Conservation (phyloP, 2,797 vertebrate genomes). For the Buceros bicornis region DNA sequence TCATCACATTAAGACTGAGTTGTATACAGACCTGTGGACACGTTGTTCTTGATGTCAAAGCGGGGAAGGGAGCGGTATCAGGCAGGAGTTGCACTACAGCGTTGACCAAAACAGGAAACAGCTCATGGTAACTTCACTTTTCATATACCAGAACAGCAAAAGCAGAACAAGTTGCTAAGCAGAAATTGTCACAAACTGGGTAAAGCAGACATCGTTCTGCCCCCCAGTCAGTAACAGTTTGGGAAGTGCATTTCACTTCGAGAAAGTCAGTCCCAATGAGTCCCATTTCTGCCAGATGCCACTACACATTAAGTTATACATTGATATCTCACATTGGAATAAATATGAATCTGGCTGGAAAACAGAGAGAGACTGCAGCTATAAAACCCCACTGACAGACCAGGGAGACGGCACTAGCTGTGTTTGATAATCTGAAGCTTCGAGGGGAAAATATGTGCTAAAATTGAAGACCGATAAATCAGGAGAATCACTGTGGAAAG, state of each 20-base stretch:
- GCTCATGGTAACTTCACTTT: constrained; percentile 8
- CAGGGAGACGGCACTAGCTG: background rate
- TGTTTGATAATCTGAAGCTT: background rate
- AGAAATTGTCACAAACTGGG: constrained; percentile 22
- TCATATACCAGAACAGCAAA: background rate
- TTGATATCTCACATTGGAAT: background rate
- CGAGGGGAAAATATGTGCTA: background rate
- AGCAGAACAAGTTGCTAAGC: background rate
- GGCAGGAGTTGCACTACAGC: background rate
- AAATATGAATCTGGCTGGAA: background rate
- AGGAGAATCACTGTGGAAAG: background rate
- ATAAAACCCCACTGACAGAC: background rate
- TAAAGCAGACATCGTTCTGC: background rate
- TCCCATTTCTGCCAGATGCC: constrained; percentile 50
- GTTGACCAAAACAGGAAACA: background rate
- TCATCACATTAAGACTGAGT: background rate
- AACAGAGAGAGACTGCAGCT: background rate
- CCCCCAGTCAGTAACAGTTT: background rate
- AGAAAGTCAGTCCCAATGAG: constrained; percentile 29
- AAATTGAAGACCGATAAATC: background rate
- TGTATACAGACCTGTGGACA: background rate
- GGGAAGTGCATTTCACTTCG: background rate
- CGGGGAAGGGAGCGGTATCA: background rate
- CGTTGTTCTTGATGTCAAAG: background rate
- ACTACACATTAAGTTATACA: constrained; percentile 20